Conservation (phyloP, 2,113 vertebrate genomes). For the Anoura caudifer region DNA sequence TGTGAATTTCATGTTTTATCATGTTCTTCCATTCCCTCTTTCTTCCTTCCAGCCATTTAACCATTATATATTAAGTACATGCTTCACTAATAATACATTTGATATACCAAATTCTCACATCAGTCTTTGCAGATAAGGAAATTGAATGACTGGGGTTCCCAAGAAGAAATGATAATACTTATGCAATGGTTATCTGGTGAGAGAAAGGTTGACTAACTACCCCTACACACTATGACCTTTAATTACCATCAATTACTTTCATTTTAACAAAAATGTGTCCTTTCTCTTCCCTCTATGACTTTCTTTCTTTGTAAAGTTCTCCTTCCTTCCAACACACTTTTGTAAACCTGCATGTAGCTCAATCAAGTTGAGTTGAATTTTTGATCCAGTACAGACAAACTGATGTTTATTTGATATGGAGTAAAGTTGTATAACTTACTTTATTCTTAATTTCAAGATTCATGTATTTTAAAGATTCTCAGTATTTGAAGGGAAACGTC, state of each 20-base stretch:
- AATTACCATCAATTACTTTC: background rate
- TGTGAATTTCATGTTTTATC: background rate
- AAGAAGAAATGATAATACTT: background rate
- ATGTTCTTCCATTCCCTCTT: background rate
- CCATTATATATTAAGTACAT: background rate
- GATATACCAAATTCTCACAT: background rate
- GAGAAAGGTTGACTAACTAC: background rate
- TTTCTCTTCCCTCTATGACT: background rate
- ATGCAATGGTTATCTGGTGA: background rate
- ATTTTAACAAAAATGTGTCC: background rate
- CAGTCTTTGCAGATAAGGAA: background rate
- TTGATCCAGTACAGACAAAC: background rate
- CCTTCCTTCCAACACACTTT: background rate
- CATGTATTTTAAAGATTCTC: background rate
- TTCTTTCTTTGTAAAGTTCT: background rate
- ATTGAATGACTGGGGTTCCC: background rate
- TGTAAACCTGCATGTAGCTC: background rate
- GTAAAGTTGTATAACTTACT: background rate
- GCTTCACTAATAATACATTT: background rate
- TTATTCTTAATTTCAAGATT: background rate
- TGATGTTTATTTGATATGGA: background rate
- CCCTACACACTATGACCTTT: background rate
- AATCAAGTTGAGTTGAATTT: background rate
- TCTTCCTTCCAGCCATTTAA: background rate
- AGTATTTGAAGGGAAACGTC: background rate